These are phyloP conservation scores for Xiphias gladius DNA, from an alignment of 2,113 vertebrate species.

Conservation along the genomic window DNA sequence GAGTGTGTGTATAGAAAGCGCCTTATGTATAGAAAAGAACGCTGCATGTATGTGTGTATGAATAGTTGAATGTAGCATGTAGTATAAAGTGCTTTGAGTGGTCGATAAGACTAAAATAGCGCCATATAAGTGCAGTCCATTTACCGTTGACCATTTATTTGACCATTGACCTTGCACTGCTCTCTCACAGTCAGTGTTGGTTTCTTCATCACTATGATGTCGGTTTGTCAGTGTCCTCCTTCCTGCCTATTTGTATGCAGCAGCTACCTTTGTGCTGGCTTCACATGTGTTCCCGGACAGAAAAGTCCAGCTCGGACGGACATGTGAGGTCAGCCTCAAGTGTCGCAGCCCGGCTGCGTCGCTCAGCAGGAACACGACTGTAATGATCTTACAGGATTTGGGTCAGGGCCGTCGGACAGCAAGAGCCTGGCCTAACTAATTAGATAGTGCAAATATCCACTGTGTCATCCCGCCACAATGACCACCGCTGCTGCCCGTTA, in stretches of 20 bases:
- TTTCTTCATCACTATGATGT: background rate
- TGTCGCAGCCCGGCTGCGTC: background rate
- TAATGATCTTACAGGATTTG: conserved; percentile 25
- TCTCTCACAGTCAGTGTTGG: conserved; percentile 12
- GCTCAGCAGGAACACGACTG: conserved; percentile 19
- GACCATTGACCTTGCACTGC: conserved; percentile 19
- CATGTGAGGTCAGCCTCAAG: conserved; percentile 7
- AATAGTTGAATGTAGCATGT: no score
- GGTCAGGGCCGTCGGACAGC: conserved; percentile 27
- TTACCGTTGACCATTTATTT: no score
- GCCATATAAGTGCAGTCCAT: no score
- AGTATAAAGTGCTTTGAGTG: no score
- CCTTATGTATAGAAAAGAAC: no score
- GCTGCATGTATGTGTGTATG: no score
- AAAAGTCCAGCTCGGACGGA: conserved; percentile 20
- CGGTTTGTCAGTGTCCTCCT: background rate
- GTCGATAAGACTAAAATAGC: no score
- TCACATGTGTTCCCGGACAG: background rate
- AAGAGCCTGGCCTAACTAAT: conserved; percentile 21
- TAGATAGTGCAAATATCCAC: conserved; percentile 32
- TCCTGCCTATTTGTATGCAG: conserved; percentile 37
- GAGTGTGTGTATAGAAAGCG: no score
- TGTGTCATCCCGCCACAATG: conserved; percentile 11
- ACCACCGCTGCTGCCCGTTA: background rate
- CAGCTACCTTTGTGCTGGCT: background rate